Conservation (phyloP, 2,113 vertebrate species). For the Canis aureus region DNA sequence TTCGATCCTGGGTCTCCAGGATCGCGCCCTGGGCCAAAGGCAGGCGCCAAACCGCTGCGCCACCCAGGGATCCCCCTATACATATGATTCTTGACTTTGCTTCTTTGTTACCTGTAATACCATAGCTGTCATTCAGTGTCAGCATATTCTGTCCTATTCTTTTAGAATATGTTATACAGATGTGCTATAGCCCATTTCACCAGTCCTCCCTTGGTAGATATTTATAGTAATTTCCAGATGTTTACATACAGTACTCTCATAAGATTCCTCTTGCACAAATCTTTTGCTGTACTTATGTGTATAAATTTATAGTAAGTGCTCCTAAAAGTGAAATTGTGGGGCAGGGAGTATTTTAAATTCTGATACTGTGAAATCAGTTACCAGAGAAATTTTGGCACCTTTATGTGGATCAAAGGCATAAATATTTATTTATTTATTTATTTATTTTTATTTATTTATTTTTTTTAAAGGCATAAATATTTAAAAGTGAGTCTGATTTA, state of each 20-base stretch:
- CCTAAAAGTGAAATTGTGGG: not conserved
- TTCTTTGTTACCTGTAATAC: not conserved
- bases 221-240: constrained; percentile 6
- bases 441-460: no score
- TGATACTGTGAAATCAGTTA: constrained; percentile 22
- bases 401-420: not conserved
- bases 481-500: constrained; percentile 23
- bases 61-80: no score
- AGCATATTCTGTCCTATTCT: not conserved
- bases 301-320: not conserved
- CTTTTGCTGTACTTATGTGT: not conserved
- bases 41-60: no score
- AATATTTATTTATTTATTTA: constrained; percentile 42
- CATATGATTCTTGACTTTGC: not conserved
- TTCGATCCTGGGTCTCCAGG: no score
- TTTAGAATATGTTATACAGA: not conserved
- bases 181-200: not conserved
- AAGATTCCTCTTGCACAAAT: not conserved
- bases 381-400: not conserved
- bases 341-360: constrained; percentile 52
- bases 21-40: no score
- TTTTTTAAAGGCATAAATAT: not conserved
- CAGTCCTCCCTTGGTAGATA: not conserved
- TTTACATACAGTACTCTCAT: not conserved
- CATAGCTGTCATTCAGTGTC: not conserved